These are phyloP conservation scores for Lacerta viridis DNA, from an alignment of 2,797 vertebrate genomes.

Conservation along the genomic window DNA sequence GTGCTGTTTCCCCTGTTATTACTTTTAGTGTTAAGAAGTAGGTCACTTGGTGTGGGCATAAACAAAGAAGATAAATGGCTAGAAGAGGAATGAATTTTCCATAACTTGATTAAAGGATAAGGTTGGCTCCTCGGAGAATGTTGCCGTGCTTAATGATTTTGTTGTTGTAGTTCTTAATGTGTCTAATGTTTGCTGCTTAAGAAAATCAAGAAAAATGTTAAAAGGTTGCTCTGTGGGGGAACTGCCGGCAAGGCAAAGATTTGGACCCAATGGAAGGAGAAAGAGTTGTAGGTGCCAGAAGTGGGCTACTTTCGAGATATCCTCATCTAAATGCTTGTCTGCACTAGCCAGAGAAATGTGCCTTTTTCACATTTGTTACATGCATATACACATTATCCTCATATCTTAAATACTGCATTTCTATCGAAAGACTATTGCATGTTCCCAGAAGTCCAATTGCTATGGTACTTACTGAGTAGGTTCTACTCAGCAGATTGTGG, in stretches of 20 bases:
- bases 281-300: neutral
- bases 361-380: neutral
- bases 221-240: slow-evolving; percentile 74
- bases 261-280: neutral
- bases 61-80: slow-evolving; percentile 82
- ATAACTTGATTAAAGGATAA: slow-evolving; percentile 80
- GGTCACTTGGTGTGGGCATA: slow-evolving; percentile 71
- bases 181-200: slow-evolving; percentile 82
- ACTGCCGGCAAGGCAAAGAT: slow-evolving; percentile 44
- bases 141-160: slow-evolving; percentile 80
- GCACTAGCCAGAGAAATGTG: neutral
- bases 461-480: neutral
- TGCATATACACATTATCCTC: neutral
- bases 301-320: neutral
- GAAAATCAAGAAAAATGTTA: slow-evolving; percentile 82
- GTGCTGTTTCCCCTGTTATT: slow-evolving; percentile 70
- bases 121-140: slow-evolving; percentile 79
- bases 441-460: neutral
- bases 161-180: slow-evolving; percentile 81
- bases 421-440: neutral
- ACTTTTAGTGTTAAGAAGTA: slow-evolving; percentile 78
- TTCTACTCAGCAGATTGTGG: neutral
- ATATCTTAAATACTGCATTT: neutral
- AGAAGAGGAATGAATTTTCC: slow-evolving; percentile 79
- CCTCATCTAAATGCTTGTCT: too few species aligned